Evolutionary conservation across 2,888 invertebrate species (phyloP), one percentile per base, ranked within the genome.

Genomic region (Ceratothoa steindachneri): DNA sequence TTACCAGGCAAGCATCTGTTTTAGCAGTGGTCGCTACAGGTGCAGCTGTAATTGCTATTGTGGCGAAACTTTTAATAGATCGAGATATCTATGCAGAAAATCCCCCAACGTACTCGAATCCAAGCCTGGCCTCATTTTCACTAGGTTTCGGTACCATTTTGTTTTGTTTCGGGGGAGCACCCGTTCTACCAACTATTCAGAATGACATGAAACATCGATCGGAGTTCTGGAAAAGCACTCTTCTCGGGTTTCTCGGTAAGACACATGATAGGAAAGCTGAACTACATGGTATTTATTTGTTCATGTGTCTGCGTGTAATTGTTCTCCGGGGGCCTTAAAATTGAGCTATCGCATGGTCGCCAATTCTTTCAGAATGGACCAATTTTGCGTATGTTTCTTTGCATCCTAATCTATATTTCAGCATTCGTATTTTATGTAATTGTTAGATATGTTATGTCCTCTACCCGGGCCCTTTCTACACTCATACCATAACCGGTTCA

Each of bases 111-210:
- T 74, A 79, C 60, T 72, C 74, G 0, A 76, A 76, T 53, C 79
- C 79, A 2, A 70, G 74, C n/a, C 31, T 79, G 9, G 24, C 53
- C 1, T 67, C 72, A 53, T 79, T 79, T 70, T 72, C 76, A n/a
- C 83, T 90, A 24, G 88, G 90, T 0, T 89, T 90, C 82, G 91
- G 91, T 5, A 89, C 89, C 9, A 88, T 91, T 72, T 85, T 90
- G 83, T 91, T 90, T 82, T 87, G 90, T 0, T 91, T 90, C 82
- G 90, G 90, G 2, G 91, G 91, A 1, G 90, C 90, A 1, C 89
- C 90, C 0, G 89, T 90, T 0, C 92, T 92, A 84, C 91, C 91
- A 2, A 91, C 91, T 0, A 90, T 92, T 71, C 91, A 91, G 83
- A 90, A 91, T 81, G 91, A 92, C 82, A 92, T 92, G 91, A 84